These are phyloP conservation scores for Lutraria rhynchaena DNA, from an alignment of 1,140 invertebrate genomes.

Conservation along the genomic window DNA sequence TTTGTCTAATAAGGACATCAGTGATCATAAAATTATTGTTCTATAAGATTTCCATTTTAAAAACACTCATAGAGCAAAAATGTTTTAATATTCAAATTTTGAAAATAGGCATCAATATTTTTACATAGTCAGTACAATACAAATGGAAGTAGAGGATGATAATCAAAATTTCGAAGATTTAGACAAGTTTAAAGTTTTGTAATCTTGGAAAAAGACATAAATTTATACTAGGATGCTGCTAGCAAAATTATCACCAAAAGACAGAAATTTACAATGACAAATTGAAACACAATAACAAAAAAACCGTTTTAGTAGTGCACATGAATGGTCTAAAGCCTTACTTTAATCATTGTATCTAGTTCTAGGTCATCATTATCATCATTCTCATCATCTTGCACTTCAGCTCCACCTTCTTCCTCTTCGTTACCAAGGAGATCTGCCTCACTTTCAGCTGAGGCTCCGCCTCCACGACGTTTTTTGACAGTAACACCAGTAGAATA, in stretches of 20 bases:
- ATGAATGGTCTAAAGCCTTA: constrained; percentile 74
- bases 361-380: constrained; percentile 86
- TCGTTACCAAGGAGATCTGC: constrained; percentile 46
- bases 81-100: no score
- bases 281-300: no score
- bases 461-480: constrained; percentile 83
- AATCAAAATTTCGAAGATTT: background rate
- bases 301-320: background rate
- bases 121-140: no score
- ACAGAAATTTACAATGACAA: no score
- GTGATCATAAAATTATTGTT: background rate
- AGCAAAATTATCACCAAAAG: no score
- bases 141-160: no score
- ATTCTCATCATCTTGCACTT: constrained; percentile 83
- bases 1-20: no score
- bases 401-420: constrained; percentile 68
- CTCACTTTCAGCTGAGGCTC: constrained; percentile 75
- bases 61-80: no score
- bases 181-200: background rate
- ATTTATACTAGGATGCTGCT: no score
- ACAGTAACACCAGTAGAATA: constrained; percentile 86
- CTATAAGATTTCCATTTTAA: background rate
- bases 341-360: constrained; percentile 91
- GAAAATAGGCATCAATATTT: no score
- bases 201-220: no score